Base-by-base conservation (phyloP, 2,888 invertebrate genomes). In the Tetheella fluctuosa region DNA sequence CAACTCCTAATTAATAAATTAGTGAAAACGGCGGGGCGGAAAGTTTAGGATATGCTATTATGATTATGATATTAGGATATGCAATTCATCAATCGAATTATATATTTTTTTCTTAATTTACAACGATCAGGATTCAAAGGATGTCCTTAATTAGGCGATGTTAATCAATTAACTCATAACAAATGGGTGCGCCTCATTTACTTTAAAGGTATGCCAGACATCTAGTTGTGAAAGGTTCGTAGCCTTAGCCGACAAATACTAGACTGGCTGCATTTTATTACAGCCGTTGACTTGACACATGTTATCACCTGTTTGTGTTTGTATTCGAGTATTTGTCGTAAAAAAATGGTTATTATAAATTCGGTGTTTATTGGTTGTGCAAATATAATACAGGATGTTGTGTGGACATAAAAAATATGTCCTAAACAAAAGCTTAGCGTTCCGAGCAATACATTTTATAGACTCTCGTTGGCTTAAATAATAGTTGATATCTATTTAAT, bases 141-240 rank as follows among this genome's bases (percentile, higher is more conserved):
- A 42, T 15, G 15, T 17, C 42, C 42, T 42, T 42, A 0, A 42
- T 17, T 17, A 39, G 0, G 42, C 42, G 37, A 37, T 37, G 37
- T 37, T 42, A 15, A 42, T 42, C 17, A 48, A 48, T 48, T 8
- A 48, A 20, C 48, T 48, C 48, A 48, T 48, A 20, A 48, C 48
- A 10, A 15, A 20, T 61, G 52, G 67, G 54, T 64, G 64, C 61
- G 60, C 63, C 65, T 30, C 60, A 66, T 67, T 65, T 70, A 64
- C 61, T 64, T 69, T 65, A 64, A 64, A 72, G 74, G 82, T 80
- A 86, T 85, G 77, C 70, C 62, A 76, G 76, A 65, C 73, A 78
- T 78, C 74, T 74, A 67, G 82, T 81, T 79, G 83, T 84, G 85
- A 86, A 85, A 85, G 85, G 85, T 72, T 63, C 62, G 59, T 65